phyloP scores from a whole-genome alignment of 2,888 invertebrate species.

The Osmoderma eremita region DNA sequence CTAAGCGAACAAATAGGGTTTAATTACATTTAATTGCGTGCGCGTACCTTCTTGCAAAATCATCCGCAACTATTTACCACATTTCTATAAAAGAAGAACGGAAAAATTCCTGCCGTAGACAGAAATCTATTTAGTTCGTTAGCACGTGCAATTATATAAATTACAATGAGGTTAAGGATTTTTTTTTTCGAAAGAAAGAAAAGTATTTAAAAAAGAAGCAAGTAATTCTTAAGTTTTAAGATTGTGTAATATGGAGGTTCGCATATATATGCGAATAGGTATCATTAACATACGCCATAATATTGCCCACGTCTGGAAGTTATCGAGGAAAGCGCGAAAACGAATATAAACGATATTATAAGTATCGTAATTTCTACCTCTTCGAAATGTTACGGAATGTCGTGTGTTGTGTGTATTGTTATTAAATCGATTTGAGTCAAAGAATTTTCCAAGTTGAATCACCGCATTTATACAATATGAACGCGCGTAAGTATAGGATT shows the following conservation, averaged over 20 bases:
- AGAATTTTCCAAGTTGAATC: conserved; percentile 51
- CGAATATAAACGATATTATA: neutral
- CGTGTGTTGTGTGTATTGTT: conserved; percentile 32
- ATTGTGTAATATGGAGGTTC: too few species aligned
- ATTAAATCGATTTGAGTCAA: conserved; percentile 51
- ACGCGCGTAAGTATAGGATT: neutral
- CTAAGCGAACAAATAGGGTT: conserved; percentile 54
- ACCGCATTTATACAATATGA: conserved; percentile 15
- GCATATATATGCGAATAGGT: too few species aligned
- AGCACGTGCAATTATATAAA: too few species aligned
- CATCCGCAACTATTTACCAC: conserved; percentile 59
- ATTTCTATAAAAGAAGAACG: conserved; percentile 57
- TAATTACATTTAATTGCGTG: conserved; percentile 60
- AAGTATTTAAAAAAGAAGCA: too few species aligned
- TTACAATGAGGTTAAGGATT: too few species aligned
- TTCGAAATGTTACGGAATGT: conserved; percentile 35
- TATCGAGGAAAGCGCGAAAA: conserved; percentile 38
- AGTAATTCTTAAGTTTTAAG: too few species aligned
- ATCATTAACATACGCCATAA: too few species aligned
- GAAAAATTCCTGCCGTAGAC: too few species aligned
- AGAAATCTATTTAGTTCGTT: too few species aligned
- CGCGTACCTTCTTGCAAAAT: conserved; percentile 57
- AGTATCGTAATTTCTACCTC: conserved; percentile 21
- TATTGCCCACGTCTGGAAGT: neutral
- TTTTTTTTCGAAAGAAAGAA: too few species aligned